Evolutionary conservation across 2,888 invertebrate species (phyloP).

Genomic region (Volucella bombylans): DNA sequence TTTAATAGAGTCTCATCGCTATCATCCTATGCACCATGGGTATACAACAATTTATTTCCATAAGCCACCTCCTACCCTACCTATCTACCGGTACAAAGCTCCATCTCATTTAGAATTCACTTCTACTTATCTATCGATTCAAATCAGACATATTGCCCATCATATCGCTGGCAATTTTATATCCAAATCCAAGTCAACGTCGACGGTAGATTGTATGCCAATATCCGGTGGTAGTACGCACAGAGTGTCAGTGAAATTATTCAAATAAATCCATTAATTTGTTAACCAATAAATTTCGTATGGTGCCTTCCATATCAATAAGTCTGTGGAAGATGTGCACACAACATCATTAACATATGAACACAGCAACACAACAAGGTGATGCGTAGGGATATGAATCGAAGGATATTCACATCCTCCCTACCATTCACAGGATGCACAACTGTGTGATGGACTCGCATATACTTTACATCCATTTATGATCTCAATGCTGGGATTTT

Average conservation of each 20-base stretch:
- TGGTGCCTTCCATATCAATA: constrained; percentile 50
- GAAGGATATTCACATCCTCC: constrained; percentile 24
- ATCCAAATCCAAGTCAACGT: background rate
- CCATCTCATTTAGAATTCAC: constrained; percentile 19
- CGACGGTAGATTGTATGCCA: constrained; percentile 13
- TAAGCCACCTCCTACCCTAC: background rate
- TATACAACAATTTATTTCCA: too few species aligned
- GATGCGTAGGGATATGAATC: background rate
- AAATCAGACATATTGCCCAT: constrained; percentile 33
- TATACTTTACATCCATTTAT: constrained; percentile 61
- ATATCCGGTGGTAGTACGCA: constrained; percentile 18
- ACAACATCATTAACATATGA: constrained; percentile 58
- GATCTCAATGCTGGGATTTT: constrained; percentile 37
- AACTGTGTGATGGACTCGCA: constrained; percentile 44
- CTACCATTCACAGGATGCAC: constrained; percentile 23
- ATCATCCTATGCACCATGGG: too few species aligned
- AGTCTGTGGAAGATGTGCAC: constrained; percentile 23
- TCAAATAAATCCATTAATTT: constrained; percentile 69
- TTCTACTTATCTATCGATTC: constrained; percentile 30
- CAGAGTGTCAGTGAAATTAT: constrained; percentile 29
- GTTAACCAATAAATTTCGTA: constrained; percentile 64
- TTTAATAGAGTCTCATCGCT: too few species aligned
- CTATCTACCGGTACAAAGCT: background rate
- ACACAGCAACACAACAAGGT: constrained; percentile 14
- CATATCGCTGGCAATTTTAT: constrained; percentile 20